phyloP scores from a whole-genome alignment of 35 echinoderm and acorn worm genomes.

The Lytechinus pictus region DNA sequence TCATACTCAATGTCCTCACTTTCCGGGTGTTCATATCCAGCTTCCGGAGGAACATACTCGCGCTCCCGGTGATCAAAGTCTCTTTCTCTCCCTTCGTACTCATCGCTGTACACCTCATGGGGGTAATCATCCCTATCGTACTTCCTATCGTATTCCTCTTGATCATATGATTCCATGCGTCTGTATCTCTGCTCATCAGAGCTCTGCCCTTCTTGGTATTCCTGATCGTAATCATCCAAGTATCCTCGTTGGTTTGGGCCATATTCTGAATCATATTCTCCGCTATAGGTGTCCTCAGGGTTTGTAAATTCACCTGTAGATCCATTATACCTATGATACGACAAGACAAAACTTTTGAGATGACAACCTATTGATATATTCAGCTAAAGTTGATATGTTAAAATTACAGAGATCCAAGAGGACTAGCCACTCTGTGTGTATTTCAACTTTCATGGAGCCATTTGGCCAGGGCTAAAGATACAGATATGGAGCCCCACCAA shows the following conservation, averaged over 20 bases:
- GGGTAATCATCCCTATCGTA: slow-evolving; percentile 49
- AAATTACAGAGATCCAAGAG: too few relatives aligned
- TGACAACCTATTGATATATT: too few relatives aligned
- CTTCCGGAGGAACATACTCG: background rate
- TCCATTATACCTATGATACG: background rate
- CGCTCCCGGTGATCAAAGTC: background rate
- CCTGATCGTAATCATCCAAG: slow-evolving; percentile 48
- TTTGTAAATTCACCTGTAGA: slow-evolving; percentile 45
- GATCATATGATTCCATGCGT: slow-evolving; percentile 31
- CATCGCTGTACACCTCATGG: slow-evolving; percentile 16
- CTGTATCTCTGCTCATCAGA: slow-evolving; percentile 42
- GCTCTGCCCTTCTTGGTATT: slow-evolving; percentile 26
- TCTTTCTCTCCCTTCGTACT: slow-evolving; percentile 7
- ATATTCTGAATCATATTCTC: slow-evolving; percentile 31
- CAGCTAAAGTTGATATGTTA: too few relatives aligned
- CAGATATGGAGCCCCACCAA: too few relatives aligned
- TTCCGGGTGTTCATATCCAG: background rate
- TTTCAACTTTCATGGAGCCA: too few relatives aligned
- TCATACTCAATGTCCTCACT: slow-evolving; percentile 26
- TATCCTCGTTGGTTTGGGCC: slow-evolving; percentile 45
- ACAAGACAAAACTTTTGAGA: background rate
- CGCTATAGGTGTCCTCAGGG: slow-evolving; percentile 47
- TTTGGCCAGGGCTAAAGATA: too few relatives aligned
- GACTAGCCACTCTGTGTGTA: too few relatives aligned
- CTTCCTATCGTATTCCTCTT: slow-evolving; percentile 26